A percentile compares a stretch with the other conserved stretches of the same genome.
phyloP scores from a whole-genome alignment of 2,888 invertebrate genomes.

The Acanthoscelides obtectus region DNA sequence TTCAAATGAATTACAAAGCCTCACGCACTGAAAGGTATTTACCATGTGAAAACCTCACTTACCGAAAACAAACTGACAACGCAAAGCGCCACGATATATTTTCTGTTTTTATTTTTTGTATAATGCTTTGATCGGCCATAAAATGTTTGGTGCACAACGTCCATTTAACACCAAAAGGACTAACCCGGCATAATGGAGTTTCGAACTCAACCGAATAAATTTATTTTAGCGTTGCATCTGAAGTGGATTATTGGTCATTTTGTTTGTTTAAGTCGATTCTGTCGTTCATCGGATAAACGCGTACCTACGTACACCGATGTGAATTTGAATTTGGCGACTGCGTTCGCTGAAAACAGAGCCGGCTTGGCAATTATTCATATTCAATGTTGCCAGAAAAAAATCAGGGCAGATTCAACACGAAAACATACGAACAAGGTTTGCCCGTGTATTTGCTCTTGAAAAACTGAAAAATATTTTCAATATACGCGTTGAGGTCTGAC shows the following conservation, averaged over 20 bases:
- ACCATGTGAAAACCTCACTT: no score
- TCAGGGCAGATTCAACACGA: no score
- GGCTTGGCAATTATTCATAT: no score
- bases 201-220: background rate
- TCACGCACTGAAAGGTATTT: no score
- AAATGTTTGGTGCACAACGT: background rate
- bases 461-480: no score
- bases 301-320: background rate
- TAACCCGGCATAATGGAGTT: background rate
- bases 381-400: no score
- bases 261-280: background rate
- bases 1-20: no score
- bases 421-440: no score
- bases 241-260: background rate
- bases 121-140: background rate
- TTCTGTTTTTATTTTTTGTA: background rate
- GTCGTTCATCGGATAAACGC: background rate
- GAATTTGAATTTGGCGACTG: background rate
- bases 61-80: background rate
- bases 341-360: no score
- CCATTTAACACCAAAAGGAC: background rate
- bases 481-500: no score
- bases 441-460: no score
- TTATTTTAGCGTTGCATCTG: background rate
- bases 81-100: background rate